These are phyloP conservation scores for Kradibia gibbosae DNA, from an alignment of 1,140 invertebrate genomes.

Conservation along the genomic window DNA sequence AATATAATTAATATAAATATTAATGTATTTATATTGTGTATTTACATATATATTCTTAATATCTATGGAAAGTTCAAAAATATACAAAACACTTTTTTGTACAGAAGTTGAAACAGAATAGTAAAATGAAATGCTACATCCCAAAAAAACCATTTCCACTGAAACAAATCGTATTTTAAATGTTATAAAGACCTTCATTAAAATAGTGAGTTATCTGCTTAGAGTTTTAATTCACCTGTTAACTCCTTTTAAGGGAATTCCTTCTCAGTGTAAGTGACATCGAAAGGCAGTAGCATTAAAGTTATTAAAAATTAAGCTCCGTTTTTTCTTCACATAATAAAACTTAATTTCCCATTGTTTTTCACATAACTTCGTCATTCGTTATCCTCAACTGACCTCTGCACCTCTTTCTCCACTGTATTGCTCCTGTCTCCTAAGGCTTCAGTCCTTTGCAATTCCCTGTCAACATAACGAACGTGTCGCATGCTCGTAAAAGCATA, in stretches of 20 bases:
- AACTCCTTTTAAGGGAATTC: constrained; percentile 33
- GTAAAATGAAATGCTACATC: too few species aligned
- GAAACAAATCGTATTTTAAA: not conserved
- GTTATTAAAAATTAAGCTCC: not conserved
- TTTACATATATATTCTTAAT: too few species aligned
- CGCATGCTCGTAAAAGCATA: constrained; percentile 13
- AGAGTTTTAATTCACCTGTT: constrained; percentile 7
- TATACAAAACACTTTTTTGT: too few species aligned
- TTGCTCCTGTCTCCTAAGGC: too few species aligned
- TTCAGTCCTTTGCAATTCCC: not conserved
- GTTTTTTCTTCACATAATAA: not conserved
- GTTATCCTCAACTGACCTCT: not conserved
- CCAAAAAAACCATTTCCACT: too few species aligned
- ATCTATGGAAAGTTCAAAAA: too few species aligned
- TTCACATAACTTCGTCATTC: constrained; percentile 1
- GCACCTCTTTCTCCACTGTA: too few species aligned
- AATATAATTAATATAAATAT: too few species aligned
- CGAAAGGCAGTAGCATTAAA: not conserved
- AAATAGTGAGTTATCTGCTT: not conserved
- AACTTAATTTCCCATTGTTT: constrained; percentile 21
- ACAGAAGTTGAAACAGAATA: too few species aligned
- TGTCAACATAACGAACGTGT: constrained; percentile 25
- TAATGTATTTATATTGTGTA: too few species aligned
- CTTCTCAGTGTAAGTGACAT: too few species aligned
- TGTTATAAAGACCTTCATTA: not conserved